Evolutionary conservation across 1,140 invertebrate genomes (phyloP).

Genomic region (Bombus turneri): DNA sequence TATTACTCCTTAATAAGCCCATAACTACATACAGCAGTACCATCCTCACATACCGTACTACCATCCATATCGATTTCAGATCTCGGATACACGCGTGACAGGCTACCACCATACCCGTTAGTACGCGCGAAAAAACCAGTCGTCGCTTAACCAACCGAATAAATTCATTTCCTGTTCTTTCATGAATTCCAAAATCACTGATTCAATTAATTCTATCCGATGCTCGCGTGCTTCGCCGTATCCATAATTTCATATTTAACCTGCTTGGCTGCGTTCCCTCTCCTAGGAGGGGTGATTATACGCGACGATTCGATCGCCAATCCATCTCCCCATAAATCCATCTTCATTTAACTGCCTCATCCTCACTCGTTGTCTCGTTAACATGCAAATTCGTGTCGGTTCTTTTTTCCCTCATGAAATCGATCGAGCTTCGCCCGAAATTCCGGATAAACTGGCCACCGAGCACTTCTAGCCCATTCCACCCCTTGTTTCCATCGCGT

Average conservation of each 20-base stretch:
- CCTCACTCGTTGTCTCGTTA: conserved; percentile 14
- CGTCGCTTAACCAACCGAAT: conserved; percentile 18
- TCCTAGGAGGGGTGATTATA: conserved; percentile 19
- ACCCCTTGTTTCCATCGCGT: conserved; percentile 4
- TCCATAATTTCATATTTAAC: conserved; percentile 52
- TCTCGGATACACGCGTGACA: not conserved
- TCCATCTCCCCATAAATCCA: not conserved
- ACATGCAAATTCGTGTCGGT: conserved; percentile 27
- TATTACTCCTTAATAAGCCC: not conserved
- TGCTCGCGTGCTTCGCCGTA: not conserved
- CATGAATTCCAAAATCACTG: conserved; percentile 41
- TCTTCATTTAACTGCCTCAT: not conserved
- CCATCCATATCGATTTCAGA: not conserved
- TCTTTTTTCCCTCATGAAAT: not conserved
- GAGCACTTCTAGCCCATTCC: conserved; percentile 17
- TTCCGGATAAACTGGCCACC: conserved; percentile 37
- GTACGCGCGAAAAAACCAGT: not conserved
- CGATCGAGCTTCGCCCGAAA: conserved; percentile 18
- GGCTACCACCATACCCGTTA: not conserved
- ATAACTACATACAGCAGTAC: not conserved
- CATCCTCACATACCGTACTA: too few species aligned
- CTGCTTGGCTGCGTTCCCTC: conserved; percentile 32
- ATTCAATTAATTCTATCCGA: conserved; percentile 42
- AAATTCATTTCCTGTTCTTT: conserved; percentile 46
- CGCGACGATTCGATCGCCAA: conserved; percentile 5